phyloP scores from a whole-genome alignment of 53 echinoderm and acorn worm species.

The Antedon mediterranea region DNA sequence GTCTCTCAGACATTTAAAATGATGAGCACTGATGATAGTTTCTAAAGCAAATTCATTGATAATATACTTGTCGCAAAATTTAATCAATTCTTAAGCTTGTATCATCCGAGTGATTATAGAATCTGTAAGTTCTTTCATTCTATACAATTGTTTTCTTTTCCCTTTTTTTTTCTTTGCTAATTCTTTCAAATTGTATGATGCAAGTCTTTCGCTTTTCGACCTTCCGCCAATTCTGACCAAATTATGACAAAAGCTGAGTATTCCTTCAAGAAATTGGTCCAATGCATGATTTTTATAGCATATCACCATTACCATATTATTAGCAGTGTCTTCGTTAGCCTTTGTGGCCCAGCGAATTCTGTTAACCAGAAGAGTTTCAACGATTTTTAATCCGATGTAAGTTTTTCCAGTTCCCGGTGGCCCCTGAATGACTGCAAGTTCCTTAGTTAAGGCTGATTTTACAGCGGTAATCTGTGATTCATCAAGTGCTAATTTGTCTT shows the following conservation, averaged over 20 bases:
- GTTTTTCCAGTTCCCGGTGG: conserved; percentile 85
- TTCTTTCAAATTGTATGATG: conserved; percentile 34
- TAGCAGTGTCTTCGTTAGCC: background rate
- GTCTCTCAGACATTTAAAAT: conserved; percentile 10
- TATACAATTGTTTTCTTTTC: background rate
- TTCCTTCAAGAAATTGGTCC: conserved; percentile 90
- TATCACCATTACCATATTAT: conserved; percentile 52
- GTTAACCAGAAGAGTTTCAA: conserved; percentile 53
- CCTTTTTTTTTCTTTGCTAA: conserved; percentile 1
- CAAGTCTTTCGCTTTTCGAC: conserved; percentile 43
- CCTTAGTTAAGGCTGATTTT: conserved; percentile 55
- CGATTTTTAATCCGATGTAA: conserved; percentile 68
- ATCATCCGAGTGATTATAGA: background rate
- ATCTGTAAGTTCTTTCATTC: background rate
- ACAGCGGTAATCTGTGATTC: conserved; percentile 42
- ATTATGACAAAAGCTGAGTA: conserved; percentile 14
- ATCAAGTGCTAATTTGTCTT: conserved; percentile 25
- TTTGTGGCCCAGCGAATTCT: conserved; percentile 11
- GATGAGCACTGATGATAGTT: conserved; percentile 2
- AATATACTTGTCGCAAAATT: background rate
- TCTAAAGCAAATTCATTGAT: conserved; percentile 8
- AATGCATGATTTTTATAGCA: conserved; percentile 96
- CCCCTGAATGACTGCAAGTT: conserved; percentile 73
- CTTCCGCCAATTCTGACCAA: conserved; percentile 69
- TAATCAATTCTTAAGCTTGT: background rate